phyloP scores from a whole-genome alignment of 2,888 invertebrate genomes.

The Drosophila nr. fundita region DNA sequence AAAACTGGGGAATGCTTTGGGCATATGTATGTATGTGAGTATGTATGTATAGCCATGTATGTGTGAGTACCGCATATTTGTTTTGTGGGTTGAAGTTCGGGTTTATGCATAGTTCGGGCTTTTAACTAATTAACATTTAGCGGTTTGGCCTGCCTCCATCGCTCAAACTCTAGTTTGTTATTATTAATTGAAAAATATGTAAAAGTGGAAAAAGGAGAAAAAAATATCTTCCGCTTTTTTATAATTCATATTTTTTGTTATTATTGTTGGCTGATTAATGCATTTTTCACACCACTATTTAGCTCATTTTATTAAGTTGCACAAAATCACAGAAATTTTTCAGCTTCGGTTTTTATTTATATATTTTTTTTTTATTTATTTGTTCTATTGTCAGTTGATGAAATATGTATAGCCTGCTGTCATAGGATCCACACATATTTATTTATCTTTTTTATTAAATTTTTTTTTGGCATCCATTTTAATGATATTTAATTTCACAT shows the following conservation, averaged over 20 bases:
- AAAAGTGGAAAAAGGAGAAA: conserved; percentile 40
- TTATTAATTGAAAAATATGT: conserved; percentile 76
- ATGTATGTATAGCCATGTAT: conserved; percentile 18
- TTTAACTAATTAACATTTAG: conserved; percentile 84
- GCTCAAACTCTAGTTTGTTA: conserved; percentile 34
- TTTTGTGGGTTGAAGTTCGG: conserved; percentile 40
- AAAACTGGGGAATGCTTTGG: conserved; percentile 56
- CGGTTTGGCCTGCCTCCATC: conserved; percentile 65
- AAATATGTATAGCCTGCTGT: conserved; percentile 67
- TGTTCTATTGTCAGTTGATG: conserved; percentile 63
- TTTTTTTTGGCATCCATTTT: conserved; percentile 65
- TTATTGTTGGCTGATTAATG: conserved; percentile 72
- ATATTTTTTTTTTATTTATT: conserved; percentile 14
- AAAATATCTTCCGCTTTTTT: conserved; percentile 55
- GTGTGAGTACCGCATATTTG: conserved; percentile 27
- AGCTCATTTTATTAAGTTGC: conserved; percentile 65
- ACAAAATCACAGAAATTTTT: conserved; percentile 72
- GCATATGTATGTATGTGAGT: conserved; percentile 16
- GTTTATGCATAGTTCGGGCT: conserved; percentile 68
- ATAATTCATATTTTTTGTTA: conserved; percentile 67
- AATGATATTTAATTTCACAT: conserved; percentile 73
- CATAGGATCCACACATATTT: conserved; percentile 55
- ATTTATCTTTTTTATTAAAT: conserved; percentile 26
- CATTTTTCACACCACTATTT: conserved; percentile 67
- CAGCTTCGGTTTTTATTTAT: conserved; percentile 17